Conservation (phyloP, 2,888 invertebrate species). For the Drosophila macrothrix region DNA sequence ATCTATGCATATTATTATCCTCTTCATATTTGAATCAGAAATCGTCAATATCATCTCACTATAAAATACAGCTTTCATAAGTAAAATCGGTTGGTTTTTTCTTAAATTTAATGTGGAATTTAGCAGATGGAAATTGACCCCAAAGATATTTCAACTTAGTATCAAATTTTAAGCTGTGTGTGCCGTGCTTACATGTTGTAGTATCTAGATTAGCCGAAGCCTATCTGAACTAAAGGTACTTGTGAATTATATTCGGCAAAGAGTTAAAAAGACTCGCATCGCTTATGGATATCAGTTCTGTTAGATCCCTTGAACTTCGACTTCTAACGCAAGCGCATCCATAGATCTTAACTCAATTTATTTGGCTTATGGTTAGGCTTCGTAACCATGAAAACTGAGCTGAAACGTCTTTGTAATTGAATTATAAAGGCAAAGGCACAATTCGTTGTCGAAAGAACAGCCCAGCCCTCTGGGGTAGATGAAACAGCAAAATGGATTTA, state of each 20-base stretch:
- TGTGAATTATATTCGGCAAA: background rate
- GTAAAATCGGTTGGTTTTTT: background rate
- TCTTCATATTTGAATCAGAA: background rate
- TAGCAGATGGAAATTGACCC: background rate
- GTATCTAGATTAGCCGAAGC: background rate
- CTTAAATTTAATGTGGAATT: background rate
- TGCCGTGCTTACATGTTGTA: background rate
- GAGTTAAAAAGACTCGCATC: background rate
- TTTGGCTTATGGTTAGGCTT: no score
- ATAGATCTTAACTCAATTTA: background rate
- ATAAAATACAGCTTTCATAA: background rate
- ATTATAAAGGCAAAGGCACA: background rate
- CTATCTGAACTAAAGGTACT: background rate
- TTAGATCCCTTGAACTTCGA: background rate
- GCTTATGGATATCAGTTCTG: background rate
- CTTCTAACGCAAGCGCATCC: background rate
- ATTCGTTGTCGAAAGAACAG: background rate
- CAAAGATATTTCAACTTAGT: background rate
- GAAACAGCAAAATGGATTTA: slow-evolving; percentile 12
- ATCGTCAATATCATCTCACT: background rate
- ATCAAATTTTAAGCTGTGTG: background rate
- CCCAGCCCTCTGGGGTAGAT: background rate
- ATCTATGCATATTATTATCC: background rate
- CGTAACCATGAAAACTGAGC: no score
- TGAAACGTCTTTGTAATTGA: slow-evolving; percentile 4